Percentiles rank a stretch among this genome's conserved stretches.
Evolutionary conservation across 2,797 vertebrate genomes (phyloP).

Genomic region (Oreochromis mossambicus): DNA sequence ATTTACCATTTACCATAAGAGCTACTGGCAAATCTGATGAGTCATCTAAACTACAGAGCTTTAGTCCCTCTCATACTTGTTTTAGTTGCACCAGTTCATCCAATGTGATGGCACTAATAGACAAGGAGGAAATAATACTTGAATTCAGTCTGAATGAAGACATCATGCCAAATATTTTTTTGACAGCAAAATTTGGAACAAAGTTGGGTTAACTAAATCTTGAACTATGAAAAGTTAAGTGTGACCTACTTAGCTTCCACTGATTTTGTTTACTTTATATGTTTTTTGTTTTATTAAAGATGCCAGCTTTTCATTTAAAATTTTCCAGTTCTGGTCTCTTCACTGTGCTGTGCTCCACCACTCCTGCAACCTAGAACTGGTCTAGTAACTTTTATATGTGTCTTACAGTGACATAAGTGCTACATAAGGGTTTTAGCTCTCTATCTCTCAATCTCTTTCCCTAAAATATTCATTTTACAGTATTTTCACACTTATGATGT

Average conservation of each 20-base stretch:
- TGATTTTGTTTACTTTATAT: not conserved
- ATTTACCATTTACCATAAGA: no score
- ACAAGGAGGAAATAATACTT: not conserved
- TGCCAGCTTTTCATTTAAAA: not conserved
- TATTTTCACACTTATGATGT: not conserved
- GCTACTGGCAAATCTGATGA: not conserved
- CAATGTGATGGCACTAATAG: not conserved
- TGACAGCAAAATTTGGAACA: not conserved
- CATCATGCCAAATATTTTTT: not conserved
- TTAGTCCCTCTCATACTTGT: not conserved
- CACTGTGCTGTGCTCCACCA: not conserved
- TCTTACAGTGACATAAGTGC: not conserved
- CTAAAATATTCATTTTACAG: not conserved
- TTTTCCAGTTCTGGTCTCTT: not conserved
- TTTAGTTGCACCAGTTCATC: not conserved
- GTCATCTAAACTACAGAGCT: not conserved
- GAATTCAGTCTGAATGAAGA: not conserved
- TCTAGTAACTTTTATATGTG: not conserved
- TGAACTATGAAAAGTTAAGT: not conserved
- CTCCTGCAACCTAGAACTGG: not conserved
- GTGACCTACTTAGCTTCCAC: not conserved
- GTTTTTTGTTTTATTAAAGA: not conserved
- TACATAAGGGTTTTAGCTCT: no score
- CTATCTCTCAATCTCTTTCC: not conserved
- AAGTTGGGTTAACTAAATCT: not conserved